Conservation (phyloP, 2,797 vertebrate genomes). For the Megalops cyprinoides region DNA sequence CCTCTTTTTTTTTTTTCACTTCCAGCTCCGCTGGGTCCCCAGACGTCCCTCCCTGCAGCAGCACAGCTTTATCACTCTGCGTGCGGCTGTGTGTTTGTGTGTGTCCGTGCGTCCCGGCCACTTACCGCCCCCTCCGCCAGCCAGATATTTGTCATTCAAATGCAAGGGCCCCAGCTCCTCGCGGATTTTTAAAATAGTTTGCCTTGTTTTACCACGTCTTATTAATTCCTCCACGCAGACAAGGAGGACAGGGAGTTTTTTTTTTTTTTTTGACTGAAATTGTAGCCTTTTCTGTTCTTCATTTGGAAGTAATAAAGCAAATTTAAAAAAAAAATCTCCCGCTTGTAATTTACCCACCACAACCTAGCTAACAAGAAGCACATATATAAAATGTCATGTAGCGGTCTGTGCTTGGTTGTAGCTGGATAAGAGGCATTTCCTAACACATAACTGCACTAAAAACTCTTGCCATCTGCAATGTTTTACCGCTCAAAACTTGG, state of each 20-base stretch:
- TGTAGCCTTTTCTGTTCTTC: background rate
- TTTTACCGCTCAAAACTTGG: conserved; percentile 20
- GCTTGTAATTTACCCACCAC: conserved; percentile 42
- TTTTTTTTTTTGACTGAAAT: background rate
- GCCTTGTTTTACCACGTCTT: background rate
- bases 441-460: conserved; percentile 22
- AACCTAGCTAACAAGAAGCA: conserved; percentile 52
- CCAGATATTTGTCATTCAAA: conserved; percentile 21
- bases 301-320: conserved; percentile 14
- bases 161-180: background rate
- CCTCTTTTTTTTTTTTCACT: conserved; percentile 47
- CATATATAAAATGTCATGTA: conserved; percentile 42
- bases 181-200: background rate
- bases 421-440: conserved; percentile 47
- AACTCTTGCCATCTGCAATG: conserved; percentile 18
- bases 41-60: conserved; percentile 44
- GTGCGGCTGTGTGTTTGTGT: conserved; percentile 33
- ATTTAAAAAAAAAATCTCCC: background rate
- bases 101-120: conserved; percentile 13
- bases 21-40: conserved; percentile 52
- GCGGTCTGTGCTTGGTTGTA: conserved; percentile 43
- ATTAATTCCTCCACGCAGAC: background rate
- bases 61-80: conserved; percentile 43
- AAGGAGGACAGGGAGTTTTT: background rate
- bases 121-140: background rate